A percentile compares a stretch with the other conserved stretches of the same genome.
phyloP scores from a whole-genome alignment of 1,140 invertebrate genomes.

The Drosophila lacteicornis region DNA sequence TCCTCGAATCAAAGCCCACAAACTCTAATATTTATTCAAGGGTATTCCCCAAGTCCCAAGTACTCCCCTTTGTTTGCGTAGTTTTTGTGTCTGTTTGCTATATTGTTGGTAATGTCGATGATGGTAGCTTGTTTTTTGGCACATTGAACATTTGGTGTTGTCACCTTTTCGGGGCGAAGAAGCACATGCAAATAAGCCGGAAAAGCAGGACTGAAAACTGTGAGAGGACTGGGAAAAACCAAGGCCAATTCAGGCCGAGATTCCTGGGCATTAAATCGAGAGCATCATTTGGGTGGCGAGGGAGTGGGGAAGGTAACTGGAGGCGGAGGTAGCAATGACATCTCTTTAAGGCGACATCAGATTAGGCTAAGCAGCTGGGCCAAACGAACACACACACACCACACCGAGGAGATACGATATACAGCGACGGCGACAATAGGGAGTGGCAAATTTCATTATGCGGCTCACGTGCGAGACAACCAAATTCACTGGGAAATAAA shows the following conservation, averaged over 20 bases:
- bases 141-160: slow-evolving; percentile 82
- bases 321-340: slow-evolving; percentile 43
- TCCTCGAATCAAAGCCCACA: neutral
- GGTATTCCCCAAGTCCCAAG: neutral
- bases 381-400: slow-evolving; percentile 41
- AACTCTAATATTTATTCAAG: neutral
- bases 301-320: neutral
- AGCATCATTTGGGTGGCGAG: slow-evolving; percentile 27
- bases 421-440: slow-evolving; percentile 51
- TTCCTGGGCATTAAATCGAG: slow-evolving; percentile 76
- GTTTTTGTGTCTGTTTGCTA: slow-evolving; percentile 38
- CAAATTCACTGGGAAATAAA: slow-evolving; percentile 83
- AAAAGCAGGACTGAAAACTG: slow-evolving; percentile 34
- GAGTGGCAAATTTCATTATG: slow-evolving; percentile 80
- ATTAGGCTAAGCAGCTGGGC: slow-evolving; percentile 82
- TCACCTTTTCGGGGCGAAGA: slow-evolving; percentile 64
- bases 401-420: slow-evolving; percentile 18
- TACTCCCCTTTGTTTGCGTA: neutral
- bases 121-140: slow-evolving; percentile 72
- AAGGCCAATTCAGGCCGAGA: slow-evolving; percentile 61
- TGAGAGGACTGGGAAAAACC: slow-evolving; percentile 15
- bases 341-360: slow-evolving; percentile 79
- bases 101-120: slow-evolving; percentile 51
- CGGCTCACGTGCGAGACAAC: slow-evolving; percentile 83
- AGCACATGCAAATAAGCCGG: slow-evolving; percentile 72